Percentiles rank a stretch among this genome's conserved stretches.
These are phyloP conservation scores for Phymastichus coffea DNA, from an alignment of 1,140 invertebrate species.

Conservation along the genomic window DNA sequence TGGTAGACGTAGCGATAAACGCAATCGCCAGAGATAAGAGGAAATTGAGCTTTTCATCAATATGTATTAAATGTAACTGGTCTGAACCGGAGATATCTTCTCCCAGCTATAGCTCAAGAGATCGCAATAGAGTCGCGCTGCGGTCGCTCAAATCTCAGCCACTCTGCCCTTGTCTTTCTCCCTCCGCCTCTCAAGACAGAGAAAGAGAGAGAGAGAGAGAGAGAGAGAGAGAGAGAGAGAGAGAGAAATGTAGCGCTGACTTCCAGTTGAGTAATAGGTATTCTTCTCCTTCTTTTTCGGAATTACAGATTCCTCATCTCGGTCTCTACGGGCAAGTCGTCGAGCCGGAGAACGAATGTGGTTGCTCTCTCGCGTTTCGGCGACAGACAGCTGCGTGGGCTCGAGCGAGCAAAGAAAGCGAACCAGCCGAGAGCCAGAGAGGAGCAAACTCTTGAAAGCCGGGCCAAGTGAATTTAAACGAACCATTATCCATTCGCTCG, in stretches of 20 bases:
- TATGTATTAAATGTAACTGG: conserved; percentile 6
- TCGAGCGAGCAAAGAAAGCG: too few relatives aligned
- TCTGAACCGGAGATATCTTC: neutral
- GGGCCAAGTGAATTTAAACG: conserved; percentile 25
- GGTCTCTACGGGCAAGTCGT: neutral
- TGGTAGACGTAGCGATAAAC: too few relatives aligned
- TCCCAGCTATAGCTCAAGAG: neutral
- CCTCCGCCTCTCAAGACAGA: too few relatives aligned
- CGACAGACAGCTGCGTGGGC: neutral
- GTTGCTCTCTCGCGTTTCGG: too few relatives aligned
- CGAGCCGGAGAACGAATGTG: neutral
- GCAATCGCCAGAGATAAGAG: too few relatives aligned
- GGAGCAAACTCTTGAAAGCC: conserved; percentile 15
- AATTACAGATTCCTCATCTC: neutral
- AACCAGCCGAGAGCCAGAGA: neutral
- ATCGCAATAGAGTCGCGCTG: conserved; percentile 1
- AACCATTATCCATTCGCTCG: conserved; percentile 18
- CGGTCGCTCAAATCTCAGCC: neutral
- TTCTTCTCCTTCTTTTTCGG: neutral
- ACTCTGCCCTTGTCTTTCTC: too few relatives aligned
- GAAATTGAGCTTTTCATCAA: conserved; percentile 1
- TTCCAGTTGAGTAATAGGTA: too few relatives aligned
- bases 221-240: too few relatives aligned
- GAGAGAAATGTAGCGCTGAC: too few relatives aligned
- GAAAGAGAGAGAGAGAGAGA: too few relatives aligned